phyloP scores from a whole-genome alignment of 2,888 invertebrate species.

The Drosophila mercatorum region DNA sequence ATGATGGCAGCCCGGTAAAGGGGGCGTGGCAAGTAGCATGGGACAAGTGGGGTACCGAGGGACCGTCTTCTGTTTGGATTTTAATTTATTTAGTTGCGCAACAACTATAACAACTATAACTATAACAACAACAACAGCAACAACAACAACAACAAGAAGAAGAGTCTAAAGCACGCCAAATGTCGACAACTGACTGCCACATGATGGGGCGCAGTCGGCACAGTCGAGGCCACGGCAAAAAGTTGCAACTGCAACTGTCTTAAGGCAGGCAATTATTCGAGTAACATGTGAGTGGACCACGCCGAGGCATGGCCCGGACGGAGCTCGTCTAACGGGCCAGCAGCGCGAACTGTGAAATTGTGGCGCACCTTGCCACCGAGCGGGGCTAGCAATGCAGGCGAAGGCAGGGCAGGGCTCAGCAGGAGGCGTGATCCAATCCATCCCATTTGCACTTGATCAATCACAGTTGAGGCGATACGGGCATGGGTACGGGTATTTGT shows the following conservation, averaged over 20 bases:
- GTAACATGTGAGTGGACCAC: constrained; percentile 18
- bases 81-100: constrained; percentile 78
- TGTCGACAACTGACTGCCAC: constrained; percentile 27
- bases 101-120: constrained; percentile 21
- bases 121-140: constrained; percentile 12
- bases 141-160: not conserved
- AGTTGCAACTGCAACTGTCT: not conserved
- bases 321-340: constrained; percentile 3
- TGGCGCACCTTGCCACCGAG: not conserved
- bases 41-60: not conserved
- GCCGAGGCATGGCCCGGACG: not conserved
- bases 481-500: not conserved
- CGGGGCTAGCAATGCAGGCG: not conserved
- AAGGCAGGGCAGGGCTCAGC: not conserved
- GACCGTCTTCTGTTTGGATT: constrained; percentile 64
- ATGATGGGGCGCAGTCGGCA: not conserved
- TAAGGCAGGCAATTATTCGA: constrained; percentile 14
- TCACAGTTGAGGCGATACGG: too few species aligned
- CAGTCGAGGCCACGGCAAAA: constrained; percentile 17
- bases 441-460: too few species aligned
- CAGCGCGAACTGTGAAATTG: not conserved
- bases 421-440: not conserved
- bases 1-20: constrained; percentile 21
- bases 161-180: constrained; percentile 58
- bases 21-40: not conserved